These are phyloP conservation scores for Cotesia chilonis DNA, from an alignment of 1,140 invertebrate genomes.

Conservation along the genomic window DNA sequence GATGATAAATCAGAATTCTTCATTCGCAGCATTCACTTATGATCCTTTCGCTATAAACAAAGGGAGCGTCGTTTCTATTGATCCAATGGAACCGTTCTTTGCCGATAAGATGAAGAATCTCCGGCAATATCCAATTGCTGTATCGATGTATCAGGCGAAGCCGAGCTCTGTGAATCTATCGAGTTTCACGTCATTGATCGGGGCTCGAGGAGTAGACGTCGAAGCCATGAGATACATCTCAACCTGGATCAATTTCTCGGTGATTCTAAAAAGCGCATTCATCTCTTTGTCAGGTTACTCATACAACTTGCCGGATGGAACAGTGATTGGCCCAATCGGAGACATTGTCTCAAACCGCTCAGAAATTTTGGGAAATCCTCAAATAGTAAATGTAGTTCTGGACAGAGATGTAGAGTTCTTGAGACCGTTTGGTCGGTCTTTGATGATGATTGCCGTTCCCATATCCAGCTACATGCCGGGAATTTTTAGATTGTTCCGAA, in stretches of 20 bases:
- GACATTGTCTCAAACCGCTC: background rate
- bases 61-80: background rate
- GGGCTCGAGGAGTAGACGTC: background rate
- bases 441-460: background rate
- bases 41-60: background rate
- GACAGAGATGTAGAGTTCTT: constrained; percentile 8
- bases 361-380: background rate
- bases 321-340: background rate
- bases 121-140: background rate
- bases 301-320: background rate
- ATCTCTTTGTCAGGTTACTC: background rate
- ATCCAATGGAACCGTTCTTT: background rate
- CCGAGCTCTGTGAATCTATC: background rate
- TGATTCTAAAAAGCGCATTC: background rate
- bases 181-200: background rate
- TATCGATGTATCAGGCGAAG: constrained; percentile 7
- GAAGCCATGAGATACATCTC: background rate
- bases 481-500: background rate
- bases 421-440: background rate
- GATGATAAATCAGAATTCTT: background rate
- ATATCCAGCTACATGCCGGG: background rate
- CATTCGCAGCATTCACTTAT: background rate
- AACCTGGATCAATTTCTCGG: background rate
- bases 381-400: background rate
- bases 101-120: background rate